These are phyloP conservation scores for rabbit (Oryctolagus cuniculus) DNA, from an alignment of 2,113 vertebrate species.

Conservation along the genomic window mOryCun1.1 NC_091437.1:11910501-11911000, in stretches of 20 bases:
- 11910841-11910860: not conserved
- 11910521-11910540: slow-evolving; percentile 92
- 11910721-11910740: not conserved
- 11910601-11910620: slow-evolving; percentile 90
- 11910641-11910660: slow-evolving; percentile 89
- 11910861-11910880: not conserved
- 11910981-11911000: slow-evolving; percentile 8
- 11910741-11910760: not conserved
- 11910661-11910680: slow-evolving; percentile 83
- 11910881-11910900: not conserved
- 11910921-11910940: not conserved
- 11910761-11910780: not conserved
- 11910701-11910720: slow-evolving; percentile 68
- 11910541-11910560: slow-evolving; percentile 89
- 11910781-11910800: rapidly evolving
- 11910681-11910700: not conserved
- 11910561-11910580: slow-evolving; percentile 89
- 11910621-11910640: slow-evolving; percentile 91
- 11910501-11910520: slow-evolving; percentile 81
- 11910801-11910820: not conserved
- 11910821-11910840: not conserved
- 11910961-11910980: slow-evolving; percentile 12
- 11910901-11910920: not conserved
- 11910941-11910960: not conserved
- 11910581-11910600: slow-evolving; percentile 89